Conservation (phyloP, 2,888 invertebrate genomes). For the Synanthedon myopaeformis region DNA sequence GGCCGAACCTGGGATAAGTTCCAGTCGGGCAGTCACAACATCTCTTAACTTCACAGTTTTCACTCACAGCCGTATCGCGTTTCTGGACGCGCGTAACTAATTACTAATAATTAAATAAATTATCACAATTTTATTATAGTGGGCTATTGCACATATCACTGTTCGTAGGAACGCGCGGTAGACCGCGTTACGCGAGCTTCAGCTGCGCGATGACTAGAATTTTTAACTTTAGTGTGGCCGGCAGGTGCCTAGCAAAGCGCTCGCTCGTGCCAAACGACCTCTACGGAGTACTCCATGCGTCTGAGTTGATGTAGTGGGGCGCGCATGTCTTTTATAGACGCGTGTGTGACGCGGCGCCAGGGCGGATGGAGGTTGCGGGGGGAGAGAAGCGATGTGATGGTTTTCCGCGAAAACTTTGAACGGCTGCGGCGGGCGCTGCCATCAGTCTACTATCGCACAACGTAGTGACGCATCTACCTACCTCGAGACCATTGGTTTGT, state of each 20-base stretch:
- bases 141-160: slow-evolving; percentile 71
- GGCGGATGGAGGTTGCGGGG: slow-evolving; percentile 19
- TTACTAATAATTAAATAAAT: slow-evolving; percentile 61
- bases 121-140: slow-evolving; percentile 62
- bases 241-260: slow-evolving; percentile 73
- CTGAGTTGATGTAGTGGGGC: slow-evolving; percentile 66
- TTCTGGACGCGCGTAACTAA: slow-evolving; percentile 51
- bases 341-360: slow-evolving; percentile 48
- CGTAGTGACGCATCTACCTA: slow-evolving; percentile 43
- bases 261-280: slow-evolving; percentile 73
- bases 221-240: slow-evolving; percentile 62
- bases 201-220: slow-evolving; percentile 70
- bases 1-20: slow-evolving; percentile 64
- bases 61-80: slow-evolving; percentile 67
- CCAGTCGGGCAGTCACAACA: slow-evolving; percentile 69
- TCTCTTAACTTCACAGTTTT: slow-evolving; percentile 54
- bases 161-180: slow-evolving; percentile 67
- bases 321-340: slow-evolving; percentile 58
- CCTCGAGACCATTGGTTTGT: slow-evolving; percentile 44
- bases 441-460: slow-evolving; percentile 40
- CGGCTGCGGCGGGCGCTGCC: slow-evolving; percentile 34
- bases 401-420: slow-evolving; percentile 65
- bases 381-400: slow-evolving; percentile 45
- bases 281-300: slow-evolving; percentile 73
- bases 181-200: slow-evolving; percentile 62